phyloP scores from a whole-genome alignment of 2,113 vertebrate genomes.

The Psephotus haematonotus region DNA sequence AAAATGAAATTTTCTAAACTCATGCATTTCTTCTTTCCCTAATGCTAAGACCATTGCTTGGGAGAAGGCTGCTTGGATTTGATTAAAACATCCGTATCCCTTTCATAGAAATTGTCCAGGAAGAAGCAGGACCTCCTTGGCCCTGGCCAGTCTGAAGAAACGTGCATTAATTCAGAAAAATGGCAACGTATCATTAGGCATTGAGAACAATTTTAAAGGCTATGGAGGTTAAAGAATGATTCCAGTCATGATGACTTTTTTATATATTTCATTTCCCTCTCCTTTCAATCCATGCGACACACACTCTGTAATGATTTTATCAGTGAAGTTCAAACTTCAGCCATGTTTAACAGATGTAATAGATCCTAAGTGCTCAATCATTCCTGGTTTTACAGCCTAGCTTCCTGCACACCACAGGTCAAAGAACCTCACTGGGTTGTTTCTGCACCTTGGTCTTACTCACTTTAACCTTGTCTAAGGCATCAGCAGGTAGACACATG shows the following conservation, averaged over 20 bases:
- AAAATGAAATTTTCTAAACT: background rate
- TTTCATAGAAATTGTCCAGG: background rate
- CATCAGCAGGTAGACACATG: accelerated
- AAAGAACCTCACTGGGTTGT: background rate
- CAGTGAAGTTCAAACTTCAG: background rate
- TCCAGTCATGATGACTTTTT: background rate
- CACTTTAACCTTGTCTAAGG: background rate
- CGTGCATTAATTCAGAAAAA: background rate
- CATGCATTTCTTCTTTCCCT: background rate
- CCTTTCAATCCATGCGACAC: background rate
- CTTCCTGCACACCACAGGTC: background rate
- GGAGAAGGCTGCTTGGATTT: background rate
- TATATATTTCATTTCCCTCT: background rate
- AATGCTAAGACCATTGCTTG: background rate
- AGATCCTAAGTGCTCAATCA: background rate
- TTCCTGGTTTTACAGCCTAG: background rate
- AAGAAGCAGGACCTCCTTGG: background rate
- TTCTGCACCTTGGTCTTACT: background rate
- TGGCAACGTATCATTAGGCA: background rate
- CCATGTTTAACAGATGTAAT: background rate
- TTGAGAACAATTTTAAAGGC: background rate
- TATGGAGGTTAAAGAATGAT: background rate
- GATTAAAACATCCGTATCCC: background rate
- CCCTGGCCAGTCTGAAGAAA: background rate
- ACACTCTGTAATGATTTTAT: background rate